Conservation (phyloP, 2,797 vertebrate species). For the Chelon labrosus region DNA sequence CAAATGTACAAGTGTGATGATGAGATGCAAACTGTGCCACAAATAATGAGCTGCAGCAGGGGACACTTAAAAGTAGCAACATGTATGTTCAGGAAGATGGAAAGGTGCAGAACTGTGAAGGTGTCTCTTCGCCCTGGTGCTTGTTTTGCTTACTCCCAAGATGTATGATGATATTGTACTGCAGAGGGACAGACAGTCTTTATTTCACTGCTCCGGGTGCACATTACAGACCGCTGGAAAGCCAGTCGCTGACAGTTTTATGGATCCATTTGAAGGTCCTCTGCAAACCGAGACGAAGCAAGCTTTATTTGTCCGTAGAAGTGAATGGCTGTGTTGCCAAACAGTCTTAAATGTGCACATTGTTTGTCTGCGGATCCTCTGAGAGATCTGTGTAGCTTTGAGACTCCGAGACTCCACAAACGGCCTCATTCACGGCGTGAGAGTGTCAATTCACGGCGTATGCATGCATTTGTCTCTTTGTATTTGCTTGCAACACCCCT, state of each 20-base stretch:
- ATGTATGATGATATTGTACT: conserved; percentile 37
- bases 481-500: neutral
- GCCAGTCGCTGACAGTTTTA: conserved; percentile 60
- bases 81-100: conserved; percentile 6
- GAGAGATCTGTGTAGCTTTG: conserved; percentile 33
- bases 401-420: conserved; percentile 19
- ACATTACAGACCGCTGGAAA: conserved; percentile 52
- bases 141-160: conserved; percentile 39
- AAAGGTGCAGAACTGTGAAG: conserved; percentile 22
- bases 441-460: neutral
- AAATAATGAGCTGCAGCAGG: conserved; percentile 54
- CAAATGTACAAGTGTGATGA: conserved; percentile 47
- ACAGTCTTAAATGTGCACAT: conserved; percentile 48
- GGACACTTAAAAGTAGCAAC: conserved; percentile 37
- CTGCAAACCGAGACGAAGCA: conserved; percentile 51
- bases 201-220: conserved; percentile 54
- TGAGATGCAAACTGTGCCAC: conserved; percentile 65
- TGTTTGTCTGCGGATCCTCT: conserved; percentile 50
- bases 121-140: neutral
- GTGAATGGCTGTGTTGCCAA: conserved; percentile 50
- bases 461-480: neutral
- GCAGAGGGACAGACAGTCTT: conserved; percentile 43
- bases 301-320: conserved; percentile 51
- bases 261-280: conserved; percentile 68
- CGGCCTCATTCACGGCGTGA: neutral